Conservation (phyloP, 2,888 invertebrate species). For the Herminia tarsipennalis region DNA sequence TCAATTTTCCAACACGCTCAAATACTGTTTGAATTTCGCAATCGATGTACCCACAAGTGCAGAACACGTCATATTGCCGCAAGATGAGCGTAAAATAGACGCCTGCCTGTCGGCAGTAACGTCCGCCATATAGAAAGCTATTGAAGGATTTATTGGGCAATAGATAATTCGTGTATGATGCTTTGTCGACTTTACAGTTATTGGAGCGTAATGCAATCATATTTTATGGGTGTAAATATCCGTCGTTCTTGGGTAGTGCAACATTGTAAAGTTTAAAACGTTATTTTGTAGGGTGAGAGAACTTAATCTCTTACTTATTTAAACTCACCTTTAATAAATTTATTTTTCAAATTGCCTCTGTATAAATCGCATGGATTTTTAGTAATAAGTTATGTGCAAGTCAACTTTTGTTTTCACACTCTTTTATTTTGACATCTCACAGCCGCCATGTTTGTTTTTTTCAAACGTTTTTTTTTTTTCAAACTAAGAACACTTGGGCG, state of each 20-base stretch:
- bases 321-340: too few relatives aligned
- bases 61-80: slow-evolving; percentile 1
- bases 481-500: too few relatives aligned
- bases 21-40: slow-evolving; percentile 2
- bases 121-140: slow-evolving; percentile 25
- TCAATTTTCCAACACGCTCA: background rate
- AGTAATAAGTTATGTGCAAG: too few relatives aligned
- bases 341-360: too few relatives aligned
- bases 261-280: background rate
- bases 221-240: slow-evolving; percentile 20
- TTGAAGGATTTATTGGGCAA: slow-evolving; percentile 43
- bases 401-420: too few relatives aligned
- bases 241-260: background rate
- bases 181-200: slow-evolving; percentile 36
- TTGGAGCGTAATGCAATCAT: slow-evolving; percentile 20
- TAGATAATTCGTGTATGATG: slow-evolving; percentile 30
- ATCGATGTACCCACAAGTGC: background rate
- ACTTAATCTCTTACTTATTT: too few relatives aligned
- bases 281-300: too few relatives aligned
- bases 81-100: slow-evolving; percentile 28
- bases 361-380: too few relatives aligned
- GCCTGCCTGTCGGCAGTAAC: slow-evolving; percentile 32
- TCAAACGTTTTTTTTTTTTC: too few relatives aligned
- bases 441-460: too few relatives aligned
- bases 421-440: too few relatives aligned